Evolutionary conservation across 2,113 vertebrate genomes (phyloP).

Genomic region (Prochilodus magdalenae): DNA sequence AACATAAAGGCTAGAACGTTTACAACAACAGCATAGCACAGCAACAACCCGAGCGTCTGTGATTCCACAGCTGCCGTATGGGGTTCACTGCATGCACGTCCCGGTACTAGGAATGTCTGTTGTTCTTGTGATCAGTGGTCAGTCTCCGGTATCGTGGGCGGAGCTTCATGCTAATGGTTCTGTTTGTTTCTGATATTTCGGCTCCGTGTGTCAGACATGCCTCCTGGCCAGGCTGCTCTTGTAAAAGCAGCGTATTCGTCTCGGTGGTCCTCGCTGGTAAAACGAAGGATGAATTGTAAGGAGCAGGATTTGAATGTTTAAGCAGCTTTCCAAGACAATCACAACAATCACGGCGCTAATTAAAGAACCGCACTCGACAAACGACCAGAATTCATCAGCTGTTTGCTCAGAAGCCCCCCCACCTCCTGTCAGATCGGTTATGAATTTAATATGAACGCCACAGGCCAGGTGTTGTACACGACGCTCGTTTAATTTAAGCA

Average conservation of each 20-base stretch:
- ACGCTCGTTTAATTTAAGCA: background rate
- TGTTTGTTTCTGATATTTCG: background rate
- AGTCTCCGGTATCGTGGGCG: background rate
- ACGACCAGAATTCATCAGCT: background rate
- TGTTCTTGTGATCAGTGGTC: background rate
- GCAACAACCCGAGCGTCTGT: no score
- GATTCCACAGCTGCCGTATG: background rate
- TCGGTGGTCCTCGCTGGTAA: background rate
- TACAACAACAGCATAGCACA: no score
- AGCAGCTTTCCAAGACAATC: background rate
- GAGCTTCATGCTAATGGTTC: background rate
- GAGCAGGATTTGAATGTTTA: background rate
- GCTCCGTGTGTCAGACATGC: background rate
- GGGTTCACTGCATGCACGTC: background rate
- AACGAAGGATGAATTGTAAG: background rate
- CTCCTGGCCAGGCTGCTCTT: background rate
- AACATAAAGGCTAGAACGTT: no score
- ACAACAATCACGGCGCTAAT: background rate
- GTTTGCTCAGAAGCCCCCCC: background rate
- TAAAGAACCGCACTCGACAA: background rate
- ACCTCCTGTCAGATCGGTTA: background rate
- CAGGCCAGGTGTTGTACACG: background rate
- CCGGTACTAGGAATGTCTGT: background rate
- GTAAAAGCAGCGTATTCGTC: background rate
- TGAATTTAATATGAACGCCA: background rate